phyloP scores from a whole-genome alignment of 2,113 vertebrate species.

The Lophochroa leadbeateri region DNA sequence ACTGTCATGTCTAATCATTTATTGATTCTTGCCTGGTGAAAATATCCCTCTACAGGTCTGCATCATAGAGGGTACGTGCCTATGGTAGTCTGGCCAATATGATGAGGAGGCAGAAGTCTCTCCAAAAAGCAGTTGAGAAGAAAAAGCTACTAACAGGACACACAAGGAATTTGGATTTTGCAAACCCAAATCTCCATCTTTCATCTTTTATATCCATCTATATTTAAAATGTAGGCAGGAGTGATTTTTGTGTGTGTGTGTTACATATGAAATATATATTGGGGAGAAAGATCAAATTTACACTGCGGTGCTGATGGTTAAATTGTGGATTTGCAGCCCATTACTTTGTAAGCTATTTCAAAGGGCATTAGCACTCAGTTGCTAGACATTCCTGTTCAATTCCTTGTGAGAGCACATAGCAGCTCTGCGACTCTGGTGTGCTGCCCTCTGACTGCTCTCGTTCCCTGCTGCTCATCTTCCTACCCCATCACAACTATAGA shows the following conservation, averaged over 20 bases:
- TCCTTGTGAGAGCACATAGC: background rate
- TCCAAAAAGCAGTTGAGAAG: background rate
- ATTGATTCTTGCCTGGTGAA: background rate
- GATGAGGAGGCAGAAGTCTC: background rate
- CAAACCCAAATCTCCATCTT: background rate
- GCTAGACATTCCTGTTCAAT: background rate
- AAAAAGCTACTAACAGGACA: background rate
- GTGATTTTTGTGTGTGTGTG: background rate
- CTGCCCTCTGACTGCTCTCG: fast-evolving
- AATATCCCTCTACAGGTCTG: background rate
- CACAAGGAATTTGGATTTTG: background rate
- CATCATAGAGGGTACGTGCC: fast-evolving
- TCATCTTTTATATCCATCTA: background rate
- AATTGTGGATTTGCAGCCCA: background rate
- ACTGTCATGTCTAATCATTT: background rate
- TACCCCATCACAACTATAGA: background rate
- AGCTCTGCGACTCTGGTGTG: background rate
- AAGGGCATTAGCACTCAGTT: background rate
- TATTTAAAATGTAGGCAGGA: background rate
- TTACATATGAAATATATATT: background rate
- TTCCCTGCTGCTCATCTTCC: background rate
- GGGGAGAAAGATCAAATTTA: background rate
- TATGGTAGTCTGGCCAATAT: background rate
- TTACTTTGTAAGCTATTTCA: background rate
- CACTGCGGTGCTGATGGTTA: background rate